phyloP scores from a whole-genome alignment of 2,113 vertebrate genomes.

The Phyllopteryx taeniolatus region DNA sequence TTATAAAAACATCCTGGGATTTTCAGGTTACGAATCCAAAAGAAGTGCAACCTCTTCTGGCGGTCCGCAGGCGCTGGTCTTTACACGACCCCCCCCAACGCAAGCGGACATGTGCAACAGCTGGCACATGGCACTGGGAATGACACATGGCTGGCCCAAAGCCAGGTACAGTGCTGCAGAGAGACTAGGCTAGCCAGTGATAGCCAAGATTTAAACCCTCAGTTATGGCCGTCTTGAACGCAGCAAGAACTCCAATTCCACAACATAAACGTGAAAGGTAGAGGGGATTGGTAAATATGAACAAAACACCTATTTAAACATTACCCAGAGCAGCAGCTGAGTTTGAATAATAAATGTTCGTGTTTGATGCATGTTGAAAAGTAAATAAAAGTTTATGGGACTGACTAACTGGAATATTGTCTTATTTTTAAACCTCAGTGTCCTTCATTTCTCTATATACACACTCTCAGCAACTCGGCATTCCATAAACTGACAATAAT shows the following conservation, averaged over 20 bases:
- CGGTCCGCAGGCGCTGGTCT: conserved; percentile 13
- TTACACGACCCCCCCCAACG: conserved; percentile 32
- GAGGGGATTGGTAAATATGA: neutral
- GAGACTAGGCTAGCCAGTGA: conserved; percentile 32
- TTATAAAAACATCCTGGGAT: neutral
- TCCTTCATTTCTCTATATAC: neutral
- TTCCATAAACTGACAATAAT: neutral
- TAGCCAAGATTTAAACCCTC: conserved; percentile 11
- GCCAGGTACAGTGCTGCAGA: conserved; percentile 37
- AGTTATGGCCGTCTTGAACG: conserved; percentile 16
- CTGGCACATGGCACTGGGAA: conserved; percentile 56
- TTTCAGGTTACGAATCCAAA: neutral
- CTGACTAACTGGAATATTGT: conserved; percentile 15
- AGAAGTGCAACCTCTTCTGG: conserved; percentile 16
- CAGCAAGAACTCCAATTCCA: conserved; percentile 7
- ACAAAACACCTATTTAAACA: neutral
- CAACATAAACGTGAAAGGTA: neutral
- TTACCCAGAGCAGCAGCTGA: neutral
- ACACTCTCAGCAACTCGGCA: neutral
- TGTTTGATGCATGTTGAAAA: conserved; percentile 13
- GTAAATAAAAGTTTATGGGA: conserved; percentile 37
- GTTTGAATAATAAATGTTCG: neutral
- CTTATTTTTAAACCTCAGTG: neutral
- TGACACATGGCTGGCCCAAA: conserved; percentile 37
- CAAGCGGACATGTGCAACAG: conserved; percentile 51